These are phyloP conservation scores for Catostylus mosaicus DNA, from an alignment of 30 jellyfish, hydroid and myxozoan genomes.

Conservation along the genomic window DNA sequence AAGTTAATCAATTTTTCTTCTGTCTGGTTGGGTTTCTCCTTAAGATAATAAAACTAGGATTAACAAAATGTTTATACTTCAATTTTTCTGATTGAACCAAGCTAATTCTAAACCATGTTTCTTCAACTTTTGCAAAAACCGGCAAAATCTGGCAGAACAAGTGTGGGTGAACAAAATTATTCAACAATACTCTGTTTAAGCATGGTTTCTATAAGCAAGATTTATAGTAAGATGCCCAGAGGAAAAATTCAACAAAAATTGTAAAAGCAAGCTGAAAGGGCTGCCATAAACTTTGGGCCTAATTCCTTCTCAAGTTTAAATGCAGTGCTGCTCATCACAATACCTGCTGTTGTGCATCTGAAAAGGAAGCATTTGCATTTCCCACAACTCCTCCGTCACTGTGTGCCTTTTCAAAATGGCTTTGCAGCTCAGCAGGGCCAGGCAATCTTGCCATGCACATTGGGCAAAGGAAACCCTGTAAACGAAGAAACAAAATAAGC, in stretches of 20 bases:
- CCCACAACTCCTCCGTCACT: slow-evolving; percentile 70
- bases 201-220: too few relatives aligned
- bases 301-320: not conserved
- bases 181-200: too few relatives aligned
- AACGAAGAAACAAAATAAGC: not conserved
- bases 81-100: too few relatives aligned
- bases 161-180: too few relatives aligned
- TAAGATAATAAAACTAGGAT: not conserved
- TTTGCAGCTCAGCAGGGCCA: slow-evolving; percentile 98
- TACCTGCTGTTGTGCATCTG: not conserved
- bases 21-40: not conserved
- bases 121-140: too few relatives aligned
- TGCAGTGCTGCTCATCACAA: not conserved
- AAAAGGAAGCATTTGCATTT: slow-evolving; percentile 2
- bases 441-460: slow-evolving; percentile 97
- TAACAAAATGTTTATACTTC: not conserved
- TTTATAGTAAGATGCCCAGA: too few relatives aligned
- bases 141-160: too few relatives aligned
- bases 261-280: too few relatives aligned
- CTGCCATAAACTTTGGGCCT: too few relatives aligned
- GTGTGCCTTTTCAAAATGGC: slow-evolving; percentile 91
- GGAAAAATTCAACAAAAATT: too few relatives aligned
- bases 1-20: slow-evolving; percentile 29
- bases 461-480: slow-evolving; percentile 93
- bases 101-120: too few relatives aligned